phyloP scores from a whole-genome alignment of 2,113 vertebrate genomes.

The Corythoichthys intestinalis region DNA sequence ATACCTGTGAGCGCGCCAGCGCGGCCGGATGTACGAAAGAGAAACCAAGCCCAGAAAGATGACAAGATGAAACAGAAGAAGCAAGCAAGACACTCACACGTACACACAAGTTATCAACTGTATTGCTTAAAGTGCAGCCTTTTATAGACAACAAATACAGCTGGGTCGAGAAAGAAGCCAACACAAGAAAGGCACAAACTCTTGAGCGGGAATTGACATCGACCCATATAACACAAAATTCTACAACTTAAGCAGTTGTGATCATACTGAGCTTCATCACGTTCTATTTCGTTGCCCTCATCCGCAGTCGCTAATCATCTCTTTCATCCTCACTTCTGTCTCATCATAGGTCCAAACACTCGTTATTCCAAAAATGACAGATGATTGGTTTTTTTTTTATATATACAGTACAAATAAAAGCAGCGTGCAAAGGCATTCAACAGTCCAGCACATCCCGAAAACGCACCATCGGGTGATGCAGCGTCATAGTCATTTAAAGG shows the following conservation, averaged over 20 bases:
- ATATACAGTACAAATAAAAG: background rate
- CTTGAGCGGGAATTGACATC: constrained; percentile 38
- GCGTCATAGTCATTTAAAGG: background rate
- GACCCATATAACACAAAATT: background rate
- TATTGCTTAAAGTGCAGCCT: constrained; percentile 84
- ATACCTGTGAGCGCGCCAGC: constrained; percentile 57
- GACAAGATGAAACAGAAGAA: constrained; percentile 27
- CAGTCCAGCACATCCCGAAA: constrained; percentile 11
- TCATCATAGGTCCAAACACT: constrained; percentile 33
- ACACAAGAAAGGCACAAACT: constrained; percentile 80
- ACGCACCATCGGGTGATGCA: constrained; percentile 17
- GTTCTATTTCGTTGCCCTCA: constrained; percentile 2
- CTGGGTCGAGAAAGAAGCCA: constrained; percentile 64
- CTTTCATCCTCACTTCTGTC: background rate
- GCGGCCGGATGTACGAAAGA: constrained; percentile 47
- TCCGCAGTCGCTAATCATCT: background rate
- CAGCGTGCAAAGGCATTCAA: constrained; percentile 11
- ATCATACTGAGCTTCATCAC: constrained; percentile 20
- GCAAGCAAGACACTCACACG: constrained; percentile 28
- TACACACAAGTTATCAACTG: constrained; percentile 56
- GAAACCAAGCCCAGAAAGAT: constrained; percentile 22
- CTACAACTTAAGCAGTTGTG: background rate
- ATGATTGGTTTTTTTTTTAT: background rate
- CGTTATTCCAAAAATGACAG: constrained; percentile 4
- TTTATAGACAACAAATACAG: constrained; percentile 82